phyloP scores from a whole-genome alignment of 2,888 invertebrate genomes.

The Matsumyia berberina region DNA sequence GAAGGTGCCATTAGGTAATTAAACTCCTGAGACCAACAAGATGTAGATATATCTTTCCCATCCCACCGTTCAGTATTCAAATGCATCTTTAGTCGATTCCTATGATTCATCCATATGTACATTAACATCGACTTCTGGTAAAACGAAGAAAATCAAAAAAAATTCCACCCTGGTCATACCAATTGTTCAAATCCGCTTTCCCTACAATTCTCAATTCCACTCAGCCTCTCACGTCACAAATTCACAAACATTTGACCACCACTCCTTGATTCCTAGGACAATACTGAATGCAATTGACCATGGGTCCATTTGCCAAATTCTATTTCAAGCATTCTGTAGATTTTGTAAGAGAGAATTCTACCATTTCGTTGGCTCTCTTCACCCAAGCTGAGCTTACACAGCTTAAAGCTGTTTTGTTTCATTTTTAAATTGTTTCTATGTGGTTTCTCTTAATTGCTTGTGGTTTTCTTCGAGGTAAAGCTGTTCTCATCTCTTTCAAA shows the following conservation, averaged over 20 bases:
- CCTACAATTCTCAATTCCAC: neutral
- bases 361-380: too few species aligned
- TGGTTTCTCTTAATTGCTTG: constrained; percentile 10
- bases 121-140: too few species aligned
- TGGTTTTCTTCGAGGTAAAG: neutral
- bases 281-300: constrained; percentile 13
- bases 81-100: too few species aligned
- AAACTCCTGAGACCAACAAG: too few species aligned
- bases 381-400: constrained; percentile 19
- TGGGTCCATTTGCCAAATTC: neutral
- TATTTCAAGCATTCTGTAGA: neutral
- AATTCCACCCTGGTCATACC: too few species aligned
- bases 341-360: constrained; percentile 11
- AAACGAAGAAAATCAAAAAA: too few species aligned
- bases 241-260: neutral
- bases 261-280: neutral
- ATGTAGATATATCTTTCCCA: too few species aligned
- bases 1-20: too few species aligned
- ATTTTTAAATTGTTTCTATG: constrained; percentile 38
- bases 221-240: neutral
- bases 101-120: too few species aligned
- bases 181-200: too few species aligned
- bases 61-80: too few species aligned
- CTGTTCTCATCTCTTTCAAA: constrained; percentile 4
- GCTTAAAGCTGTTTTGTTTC: constrained; percentile 63